Base-by-base conservation (phyloP, 2,797 vertebrate genomes). In the Poeciliopsis gracilis region DNA sequence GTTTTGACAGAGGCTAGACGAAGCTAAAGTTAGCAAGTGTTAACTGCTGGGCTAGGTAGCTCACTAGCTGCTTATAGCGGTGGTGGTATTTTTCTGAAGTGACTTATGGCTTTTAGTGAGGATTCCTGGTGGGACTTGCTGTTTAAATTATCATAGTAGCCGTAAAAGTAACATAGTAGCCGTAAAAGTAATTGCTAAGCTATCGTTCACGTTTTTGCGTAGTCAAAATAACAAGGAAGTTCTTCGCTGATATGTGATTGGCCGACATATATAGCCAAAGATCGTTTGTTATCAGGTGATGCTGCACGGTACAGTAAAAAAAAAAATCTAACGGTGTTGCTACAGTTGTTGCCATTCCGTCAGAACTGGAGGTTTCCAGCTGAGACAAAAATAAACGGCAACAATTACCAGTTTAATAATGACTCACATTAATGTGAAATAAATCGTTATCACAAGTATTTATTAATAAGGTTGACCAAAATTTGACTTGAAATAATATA, bases 141-240 rank as follows among this genome's bases (percentile, higher is more conserved):
- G n/a, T 1, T 16, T 3, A 1, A 7, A 0, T 1, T 4, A 38
- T 30, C 20, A 33, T 30, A 4, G 2, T 3, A 4, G 45, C 1
- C 23, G 1, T n/a, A 6, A 28, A 45, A 23, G 4, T 0, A 0
- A 23, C 20, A 33, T 30, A 4, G 2, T 3, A 4, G 45, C 1
- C 23, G 1, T n/a, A 6, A 28, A 45, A 23, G 4, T 0, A 0
- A 23, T 13, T 70, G 0, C 73, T 73, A 46, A 15, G 4, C 47
- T 55, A 0, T 25, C 1, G 11, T 59, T 51, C 0, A 13, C 9
- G 5, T 76, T 59, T 74, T 2, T 2, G 2, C 66, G 10, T 47
- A 20, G 16, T 51, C 3, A n/a, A 46, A 9, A n/a, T 0, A 78
- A 63, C 49, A 67, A 74, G 87, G 88, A 92, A 88, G 82, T 71